Conservation (phyloP, 2,797 vertebrate species). For the Mormyrops attenuatus region DNA sequence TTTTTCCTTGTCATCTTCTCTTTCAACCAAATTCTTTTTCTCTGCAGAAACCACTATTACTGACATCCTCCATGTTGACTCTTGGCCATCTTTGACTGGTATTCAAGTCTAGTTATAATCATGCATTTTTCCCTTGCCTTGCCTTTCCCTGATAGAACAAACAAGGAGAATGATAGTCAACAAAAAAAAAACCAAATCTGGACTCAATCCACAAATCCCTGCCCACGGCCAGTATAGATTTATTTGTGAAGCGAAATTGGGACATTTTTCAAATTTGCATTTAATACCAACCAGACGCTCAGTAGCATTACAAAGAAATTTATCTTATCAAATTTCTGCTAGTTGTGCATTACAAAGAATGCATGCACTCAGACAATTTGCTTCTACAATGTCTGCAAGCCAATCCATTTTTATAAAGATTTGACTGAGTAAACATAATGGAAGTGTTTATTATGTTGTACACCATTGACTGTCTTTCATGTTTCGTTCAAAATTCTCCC, state of each 20-base stretch:
- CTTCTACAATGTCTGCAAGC: conserved; percentile 10
- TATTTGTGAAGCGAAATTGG: background rate
- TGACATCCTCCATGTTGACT: background rate
- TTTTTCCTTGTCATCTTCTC: background rate
- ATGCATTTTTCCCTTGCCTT: background rate
- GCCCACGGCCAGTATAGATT: background rate
- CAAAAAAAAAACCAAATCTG: background rate
- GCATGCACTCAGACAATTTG: background rate
- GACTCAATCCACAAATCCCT: background rate
- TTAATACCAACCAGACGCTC: background rate
- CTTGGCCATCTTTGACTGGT: background rate
- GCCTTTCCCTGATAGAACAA: background rate
- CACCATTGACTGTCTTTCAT: background rate
- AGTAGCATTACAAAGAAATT: background rate
- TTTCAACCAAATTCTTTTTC: background rate
- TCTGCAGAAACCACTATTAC: background rate
- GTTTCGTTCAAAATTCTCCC: background rate
- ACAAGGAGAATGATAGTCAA: background rate
- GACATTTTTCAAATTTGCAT: background rate
- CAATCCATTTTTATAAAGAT: conserved; percentile 10
- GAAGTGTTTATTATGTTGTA: conserved; percentile 1
- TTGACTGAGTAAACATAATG: conserved; percentile 11
- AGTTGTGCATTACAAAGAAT: conserved; percentile 4
- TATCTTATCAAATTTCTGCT: conserved; percentile 6
- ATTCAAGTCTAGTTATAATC: background rate